Percentiles rank a stretch among this genome's conserved stretches.
These are phyloP conservation scores for Caenorhabditis brenneri DNA, from an alignment of 1,140 invertebrate genomes.

Conservation along the genomic window DNA sequence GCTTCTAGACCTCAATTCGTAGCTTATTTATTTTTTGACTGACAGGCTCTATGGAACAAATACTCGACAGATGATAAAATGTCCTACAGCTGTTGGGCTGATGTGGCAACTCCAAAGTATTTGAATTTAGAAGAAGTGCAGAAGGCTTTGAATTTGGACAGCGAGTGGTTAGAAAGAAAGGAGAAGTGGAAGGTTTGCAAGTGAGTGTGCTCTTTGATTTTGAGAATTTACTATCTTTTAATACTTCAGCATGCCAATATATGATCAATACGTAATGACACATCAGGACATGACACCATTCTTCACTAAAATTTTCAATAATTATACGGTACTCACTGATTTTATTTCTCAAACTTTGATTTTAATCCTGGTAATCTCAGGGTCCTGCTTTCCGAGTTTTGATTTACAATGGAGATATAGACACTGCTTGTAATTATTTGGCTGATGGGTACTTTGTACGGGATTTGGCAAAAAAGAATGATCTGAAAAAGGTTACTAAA, in stretches of 20 bases:
- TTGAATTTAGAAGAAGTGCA: constrained; percentile 44
- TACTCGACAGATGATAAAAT: constrained; percentile 52
- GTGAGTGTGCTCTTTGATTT: too few species aligned
- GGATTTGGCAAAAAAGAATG: constrained; percentile 40
- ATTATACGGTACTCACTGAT: not conserved
- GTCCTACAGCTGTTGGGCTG: constrained; percentile 57
- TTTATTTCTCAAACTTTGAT: not conserved
- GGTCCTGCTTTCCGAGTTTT: constrained; percentile 58
- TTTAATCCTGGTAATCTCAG: not conserved
- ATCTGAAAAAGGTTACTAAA: not conserved
- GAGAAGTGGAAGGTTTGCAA: constrained; percentile 50
- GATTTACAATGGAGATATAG: constrained; percentile 75
- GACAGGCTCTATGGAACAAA: constrained; percentile 44
- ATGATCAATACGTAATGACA: constrained; percentile 40
- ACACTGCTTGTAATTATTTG: constrained; percentile 75
- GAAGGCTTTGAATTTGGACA: constrained; percentile 21
- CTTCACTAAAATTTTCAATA: constrained; percentile 4
- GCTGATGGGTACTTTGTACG: constrained; percentile 74
- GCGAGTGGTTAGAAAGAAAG: not conserved
- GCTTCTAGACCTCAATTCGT: not conserved
- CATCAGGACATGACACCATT: constrained; percentile 24
- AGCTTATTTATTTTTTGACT: constrained; percentile 8
- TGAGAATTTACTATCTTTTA: not conserved
- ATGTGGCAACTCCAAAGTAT: constrained; percentile 47
- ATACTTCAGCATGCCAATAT: not conserved